phyloP scores from a whole-genome alignment of 2,113 vertebrate species.

The Bostrychus sinensis region DNA sequence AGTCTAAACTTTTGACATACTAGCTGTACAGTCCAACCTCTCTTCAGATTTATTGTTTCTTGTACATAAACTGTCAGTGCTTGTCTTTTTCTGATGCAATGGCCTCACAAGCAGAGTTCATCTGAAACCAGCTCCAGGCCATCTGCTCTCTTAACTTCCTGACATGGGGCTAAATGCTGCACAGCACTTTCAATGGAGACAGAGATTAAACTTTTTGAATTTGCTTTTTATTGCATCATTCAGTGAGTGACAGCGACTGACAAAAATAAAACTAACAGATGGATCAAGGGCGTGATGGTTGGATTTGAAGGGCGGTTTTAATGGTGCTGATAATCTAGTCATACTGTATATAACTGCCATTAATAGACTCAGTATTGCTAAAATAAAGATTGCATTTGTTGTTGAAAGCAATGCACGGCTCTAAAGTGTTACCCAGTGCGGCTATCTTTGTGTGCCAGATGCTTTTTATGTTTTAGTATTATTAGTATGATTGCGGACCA shows the following conservation, averaged over 20 bases:
- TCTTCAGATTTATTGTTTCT: background rate
- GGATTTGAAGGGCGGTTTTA: constrained; percentile 30
- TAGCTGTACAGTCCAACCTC: background rate
- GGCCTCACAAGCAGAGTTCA: constrained; percentile 18
- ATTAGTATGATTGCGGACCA: constrained; percentile 3
- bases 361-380: background rate
- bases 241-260: constrained; percentile 15
- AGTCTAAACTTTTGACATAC: background rate
- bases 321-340: background rate
- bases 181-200: constrained; percentile 26
- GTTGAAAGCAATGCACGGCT: background rate
- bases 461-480: background rate
- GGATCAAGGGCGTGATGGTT: constrained; percentile 4
- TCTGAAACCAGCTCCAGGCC: constrained; percentile 34
- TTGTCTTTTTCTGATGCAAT: constrained; percentile 1
- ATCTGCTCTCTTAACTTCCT: constrained; percentile 49
- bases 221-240: constrained; percentile 14
- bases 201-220: constrained; percentile 43
- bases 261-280: constrained; percentile 37
- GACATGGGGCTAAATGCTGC: constrained; percentile 26
- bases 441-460: background rate
- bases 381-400: constrained; percentile 1
- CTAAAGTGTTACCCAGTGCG: background rate
- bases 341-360: background rate
- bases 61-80: constrained; percentile 3